Base-by-base conservation (phyloP, 2,113 vertebrate genomes). In the Azemiops feae region DNA sequence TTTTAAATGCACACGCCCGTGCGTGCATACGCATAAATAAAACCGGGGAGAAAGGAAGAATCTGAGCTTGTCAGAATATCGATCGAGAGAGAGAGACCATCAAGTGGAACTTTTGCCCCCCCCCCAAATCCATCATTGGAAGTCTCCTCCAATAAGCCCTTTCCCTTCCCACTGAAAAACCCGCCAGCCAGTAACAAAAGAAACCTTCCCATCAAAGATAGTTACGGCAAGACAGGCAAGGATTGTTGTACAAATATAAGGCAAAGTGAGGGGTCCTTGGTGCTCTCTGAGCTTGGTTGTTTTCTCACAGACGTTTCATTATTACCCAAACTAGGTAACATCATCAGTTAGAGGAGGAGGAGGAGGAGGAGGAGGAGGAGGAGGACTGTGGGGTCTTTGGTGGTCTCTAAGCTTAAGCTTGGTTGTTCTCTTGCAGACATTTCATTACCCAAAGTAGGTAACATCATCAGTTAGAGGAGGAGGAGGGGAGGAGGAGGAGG, bases 271-370 rank as follows among this genome's bases (percentile, higher is more conserved):
- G 58, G 27, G 27, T 64, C 27, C 27, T 64, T 30, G 60, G 11
- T 30, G 27, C 4, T 30, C 11, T 30, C 60, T n/a, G 30, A 64
- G 60, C 27, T 64, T n/a, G 60, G 60, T 64, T 14, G 11, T n/a
- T 30, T n/a, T 14, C 25, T n/a, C 4, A 0, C 30, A 14, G 27
- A n/a, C 0, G 9, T 11, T 60, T 60, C 27, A n/a, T n/a, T 30
- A 64, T n/a, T 30, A 64, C 27, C 60, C 10, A 64, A 64, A 64
- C 27, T 64, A 30, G 30, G 27, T 64, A 30, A 64, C 11, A 64
- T n/a, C 27, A 64, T 64, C 60, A 64, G 60, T 14, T 3, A 11
- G 60, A 14, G 27, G 27, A 64, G 60, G 27, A 30, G 58, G 55
- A 57, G 5, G 20, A 55, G 16, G 5, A 22, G 5, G 3, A n/a